Evolutionary conservation across 2,888 invertebrate species (phyloP), one percentile per base, ranked within the genome.

Genomic region (Laothoe populi): DNA sequence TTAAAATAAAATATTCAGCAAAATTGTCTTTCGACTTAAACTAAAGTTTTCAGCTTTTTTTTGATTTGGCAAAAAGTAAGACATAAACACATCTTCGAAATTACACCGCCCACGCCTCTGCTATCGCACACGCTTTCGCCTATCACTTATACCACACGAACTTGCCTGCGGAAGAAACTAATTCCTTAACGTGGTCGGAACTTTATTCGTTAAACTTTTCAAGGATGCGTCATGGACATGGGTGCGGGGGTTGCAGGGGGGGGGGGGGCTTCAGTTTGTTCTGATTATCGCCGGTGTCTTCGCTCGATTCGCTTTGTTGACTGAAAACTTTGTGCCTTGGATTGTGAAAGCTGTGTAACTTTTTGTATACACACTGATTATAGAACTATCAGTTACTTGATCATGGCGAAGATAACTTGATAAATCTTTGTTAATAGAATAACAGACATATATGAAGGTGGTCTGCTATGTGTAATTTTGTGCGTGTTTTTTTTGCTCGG

Each of bases 151-250:
- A 24, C 72, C 75, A 62, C 35, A 3, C 61, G 24, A 57, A 38
- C 38, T 40, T 72, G 70, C 70, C 70, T 78, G 79, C 81, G 86
- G 87, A 87, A 87, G 88, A 88, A 88, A 87, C 86, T 87, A 88
- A 88, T 88, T 87, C 81, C 85, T 86, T 82, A 84, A 82, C 87
- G 82, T 82, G 80, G 74, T 77, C 70, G 69, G 72, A 88, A 89
- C 82, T 89, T 89, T 87, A 86, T 88, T 88, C 88, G 88, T 88
- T 87, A 85, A 87, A 88, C 83, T 88, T 86, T 63, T 63, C 63
- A 63, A 68, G 70, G 62, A 70, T 76, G 74, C 75, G 82, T 82
- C 82, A 81, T 66, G 66, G 69, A 42, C 80, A 82, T 72, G 68
- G 59, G 64, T 64, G 71, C 70, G 65, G 63, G 64, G 63, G 0